A percentile compares a stretch with the other conserved stretches of the same genome.
These are phyloP conservation scores for Cheilosia soror DNA, from an alignment of 2,888 invertebrate species.

Conservation along the genomic window DNA sequence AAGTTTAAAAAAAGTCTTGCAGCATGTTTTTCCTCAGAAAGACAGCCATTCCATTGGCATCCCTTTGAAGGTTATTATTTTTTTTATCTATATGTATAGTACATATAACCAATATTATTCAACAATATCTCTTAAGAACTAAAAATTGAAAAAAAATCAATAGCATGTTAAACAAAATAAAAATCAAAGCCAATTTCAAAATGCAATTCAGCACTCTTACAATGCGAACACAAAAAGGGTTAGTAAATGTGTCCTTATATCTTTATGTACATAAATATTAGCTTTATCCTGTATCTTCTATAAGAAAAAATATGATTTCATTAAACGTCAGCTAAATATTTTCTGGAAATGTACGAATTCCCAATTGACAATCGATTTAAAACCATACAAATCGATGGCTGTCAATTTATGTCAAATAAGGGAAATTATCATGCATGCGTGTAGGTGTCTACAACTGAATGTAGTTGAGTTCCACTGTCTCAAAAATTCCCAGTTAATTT, in stretches of 20 bases:
- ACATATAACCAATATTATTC: background rate
- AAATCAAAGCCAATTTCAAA: conserved; percentile 62
- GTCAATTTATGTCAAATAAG: conserved; percentile 65
- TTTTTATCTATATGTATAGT: background rate
- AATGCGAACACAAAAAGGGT: conserved; percentile 34
- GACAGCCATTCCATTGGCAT: background rate
- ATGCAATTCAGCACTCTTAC: conserved; percentile 49
- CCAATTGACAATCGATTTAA: background rate
- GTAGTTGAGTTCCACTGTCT: background rate
- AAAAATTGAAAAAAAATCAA: conserved; percentile 29
- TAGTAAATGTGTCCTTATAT: conserved; percentile 29
- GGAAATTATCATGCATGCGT: conserved; percentile 47
- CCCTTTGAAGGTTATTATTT: background rate
- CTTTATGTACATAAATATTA: conserved; percentile 21
- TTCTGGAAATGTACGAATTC: background rate
- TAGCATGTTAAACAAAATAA: conserved; percentile 17
- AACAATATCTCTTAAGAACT: background rate
- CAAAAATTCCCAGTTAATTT: background rate
- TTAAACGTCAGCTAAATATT: conserved; percentile 16
- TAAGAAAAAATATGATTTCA: background rate
- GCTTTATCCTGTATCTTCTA: background rate
- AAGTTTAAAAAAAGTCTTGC: background rate
- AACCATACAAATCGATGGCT: conserved; percentile 5
- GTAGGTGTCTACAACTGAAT: too few relatives aligned
- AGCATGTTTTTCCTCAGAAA: conserved; percentile 25